A percentile compares a stretch with the other conserved stretches of the same genome.
phyloP scores from a whole-genome alignment of 2,113 vertebrate genomes.

The Bothrops jararaca region DNA sequence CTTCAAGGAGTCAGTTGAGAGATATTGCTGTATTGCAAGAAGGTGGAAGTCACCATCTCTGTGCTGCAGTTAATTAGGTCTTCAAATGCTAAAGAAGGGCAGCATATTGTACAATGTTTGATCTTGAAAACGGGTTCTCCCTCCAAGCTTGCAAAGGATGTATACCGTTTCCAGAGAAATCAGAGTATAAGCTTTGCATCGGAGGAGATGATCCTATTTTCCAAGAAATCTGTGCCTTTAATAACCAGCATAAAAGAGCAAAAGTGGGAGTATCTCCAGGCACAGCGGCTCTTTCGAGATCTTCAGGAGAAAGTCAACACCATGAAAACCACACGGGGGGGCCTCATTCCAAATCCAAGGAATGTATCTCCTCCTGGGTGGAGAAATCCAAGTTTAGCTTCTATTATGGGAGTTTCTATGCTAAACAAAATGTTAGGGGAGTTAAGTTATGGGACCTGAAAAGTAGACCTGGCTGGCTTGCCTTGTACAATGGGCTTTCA shows the following conservation, averaged over 20 bases:
- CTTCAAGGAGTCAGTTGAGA: background rate
- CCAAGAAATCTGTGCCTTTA: background rate
- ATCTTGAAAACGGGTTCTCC: background rate
- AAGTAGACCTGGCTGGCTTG: background rate
- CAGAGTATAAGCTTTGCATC: background rate
- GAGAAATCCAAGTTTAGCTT: slow-evolving; percentile 11
- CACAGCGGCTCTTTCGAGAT: background rate
- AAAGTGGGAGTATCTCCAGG: background rate
- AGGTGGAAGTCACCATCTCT: background rate
- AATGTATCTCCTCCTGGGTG: background rate
- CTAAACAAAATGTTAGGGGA: slow-evolving; percentile 10
- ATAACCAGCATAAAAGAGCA: background rate
- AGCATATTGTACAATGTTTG: background rate
- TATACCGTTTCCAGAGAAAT: background rate
- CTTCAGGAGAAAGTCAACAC: background rate
- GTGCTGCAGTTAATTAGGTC: background rate
- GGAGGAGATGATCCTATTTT: background rate
- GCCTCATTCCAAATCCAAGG: background rate
- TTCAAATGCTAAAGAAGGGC: background rate
- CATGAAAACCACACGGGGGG: background rate
- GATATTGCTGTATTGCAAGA: background rate
- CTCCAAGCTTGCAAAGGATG: background rate
- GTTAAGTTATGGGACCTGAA: background rate
- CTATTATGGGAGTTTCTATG: slow-evolving; percentile 14
- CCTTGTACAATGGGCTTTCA: background rate